A percentile compares a stretch with the other conserved stretches of the same genome.
Evolutionary conservation across 2,113 vertebrate genomes (phyloP).

Genomic region (Nothobranchius furzeri): DNA sequence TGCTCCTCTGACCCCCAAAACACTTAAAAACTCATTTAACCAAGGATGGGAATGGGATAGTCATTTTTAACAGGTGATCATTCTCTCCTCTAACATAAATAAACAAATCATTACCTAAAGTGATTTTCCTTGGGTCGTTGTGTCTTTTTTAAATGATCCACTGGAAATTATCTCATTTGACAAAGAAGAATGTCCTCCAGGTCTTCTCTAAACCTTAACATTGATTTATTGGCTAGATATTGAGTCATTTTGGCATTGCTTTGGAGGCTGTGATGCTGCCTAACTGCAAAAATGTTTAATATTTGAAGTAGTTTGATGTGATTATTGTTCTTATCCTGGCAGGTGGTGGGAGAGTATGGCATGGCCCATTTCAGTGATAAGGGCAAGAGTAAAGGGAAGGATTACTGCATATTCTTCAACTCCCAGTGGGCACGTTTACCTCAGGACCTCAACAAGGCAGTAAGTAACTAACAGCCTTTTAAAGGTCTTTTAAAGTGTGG

Average conservation of each 20-base stretch:
- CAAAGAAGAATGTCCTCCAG: not conserved
- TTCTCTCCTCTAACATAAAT: too few relatives aligned
- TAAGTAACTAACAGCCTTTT: conserved; percentile 71
- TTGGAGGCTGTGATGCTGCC: not conserved
- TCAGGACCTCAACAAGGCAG: conserved; percentile 90
- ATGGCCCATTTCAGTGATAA: conserved; percentile 90
- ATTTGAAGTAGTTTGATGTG: too few relatives aligned
- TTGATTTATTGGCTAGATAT: not conserved
- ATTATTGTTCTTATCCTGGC: conserved; percentile 13
- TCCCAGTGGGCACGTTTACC: conserved; percentile 93
- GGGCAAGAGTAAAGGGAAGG: conserved; percentile 82
- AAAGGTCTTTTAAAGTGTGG: too few relatives aligned
- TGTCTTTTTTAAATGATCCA: not conserved
- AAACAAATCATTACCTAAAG: not conserved
- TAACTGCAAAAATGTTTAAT: too few relatives aligned
- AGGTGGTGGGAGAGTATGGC: conserved; percentile 89
- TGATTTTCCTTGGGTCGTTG: not conserved
- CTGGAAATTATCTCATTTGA: not conserved
- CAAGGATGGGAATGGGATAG: too few relatives aligned
- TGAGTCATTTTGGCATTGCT: not conserved
- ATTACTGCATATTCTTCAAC: conserved; percentile 97
- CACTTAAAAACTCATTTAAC: not conserved
- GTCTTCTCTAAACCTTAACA: not conserved
- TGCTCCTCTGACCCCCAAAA: not conserved
- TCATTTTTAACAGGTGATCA: too few relatives aligned